Base-by-base conservation (phyloP, 53 echinoderm and acorn worm genomes). In the Holothuria leucospilota region DNA sequence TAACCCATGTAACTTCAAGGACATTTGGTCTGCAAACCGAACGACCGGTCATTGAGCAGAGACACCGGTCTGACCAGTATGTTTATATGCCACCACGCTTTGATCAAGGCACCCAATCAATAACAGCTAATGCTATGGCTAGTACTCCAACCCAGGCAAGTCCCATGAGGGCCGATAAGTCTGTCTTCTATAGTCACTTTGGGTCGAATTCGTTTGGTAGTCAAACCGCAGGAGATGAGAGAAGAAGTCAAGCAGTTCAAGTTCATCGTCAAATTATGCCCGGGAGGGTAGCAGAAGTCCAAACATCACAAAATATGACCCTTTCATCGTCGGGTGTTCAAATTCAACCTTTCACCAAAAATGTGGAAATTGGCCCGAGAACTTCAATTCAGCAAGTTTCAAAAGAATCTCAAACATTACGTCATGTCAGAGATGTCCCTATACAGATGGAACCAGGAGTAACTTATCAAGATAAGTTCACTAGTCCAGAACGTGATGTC, bases 41-140 rank as follows among this genome's bases (percentile, higher is more conserved):
- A 20, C 13, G 21, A 20, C 53, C 65, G 24, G 18, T 27, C 23
- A 42, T 83, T n/a, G 65, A 83, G 13, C 14, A 42, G 49, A 25
- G 65, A 24, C 84, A 83, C 27, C 84, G 49, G 8, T 38, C 84
- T 26, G 84, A 83, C 46, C 84, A 83, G 84, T 83, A 83, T 46
- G 67, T 66, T 5, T 83, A 66, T 23, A 46, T 52, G 8, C 67
- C 84, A 51, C 46, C 84, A 41, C 84, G 27, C 13, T 20, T 83
- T 21, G 84, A 83, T n/a, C 65, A 83, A 27, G 84, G 66, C 14
- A 83, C 84, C 14, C 84, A 83, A 39, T 83, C 65, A 26, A 39
- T 11, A 61, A n/a, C 15, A 20, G 20, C 39, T 25, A 42, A 23
- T 26, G 20, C 25, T 26, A 38, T 15, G 21, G 21, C 51, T 25